Evolutionary conservation across 2,888 invertebrate species (phyloP), one percentile per base, ranked within the genome.

Genomic region (Scaptomyza reducta): DNA sequence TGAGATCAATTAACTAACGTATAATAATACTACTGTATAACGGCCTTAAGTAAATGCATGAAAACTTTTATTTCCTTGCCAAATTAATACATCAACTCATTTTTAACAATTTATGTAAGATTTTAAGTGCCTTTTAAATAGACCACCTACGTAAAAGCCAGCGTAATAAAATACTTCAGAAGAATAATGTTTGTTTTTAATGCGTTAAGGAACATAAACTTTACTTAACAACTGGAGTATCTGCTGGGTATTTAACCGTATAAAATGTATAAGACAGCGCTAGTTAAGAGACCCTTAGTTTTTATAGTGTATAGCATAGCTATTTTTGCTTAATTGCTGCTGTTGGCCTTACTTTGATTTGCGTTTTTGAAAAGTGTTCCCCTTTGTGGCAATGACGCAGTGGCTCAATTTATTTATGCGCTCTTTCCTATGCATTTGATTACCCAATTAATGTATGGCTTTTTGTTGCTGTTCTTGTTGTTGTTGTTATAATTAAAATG

Each of bases 401-500:
- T 63, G 38, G 64, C 41, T 53, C 65, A 59, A 74, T 83, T 79
- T 73, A 76, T 70, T n/a, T n/a, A n/a, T n/a, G n/a, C n/a, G 66
- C 33, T 47, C 51, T 57, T 49, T 49, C 47, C 63, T 41, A 10
- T 41, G 44, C 63, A 61, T 76, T 81, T 86, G 66, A 79, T 86
- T 86, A 74, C 58, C 84, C 84, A 77, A 81, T 86, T 81, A 81
- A 68, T 69, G 68, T 50, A 54, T 6, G 58, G 29, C 53, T 22
- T 22, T 22, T 22, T 22, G 58, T 59, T 59, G 0, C n/a, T 35
- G 35, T 9, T 6, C 14, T 64, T 51, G 14, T 45, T 33, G 54
- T 22, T 42, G 31, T 27, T 27, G 7, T 50, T 50, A 54, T 13
- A 45, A 44, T 67, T 57, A 50, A 49, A 45, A 29, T 54, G 50